Evolutionary conservation across 2,888 invertebrate genomes (phyloP).

Genomic region (Nineta flava): DNA sequence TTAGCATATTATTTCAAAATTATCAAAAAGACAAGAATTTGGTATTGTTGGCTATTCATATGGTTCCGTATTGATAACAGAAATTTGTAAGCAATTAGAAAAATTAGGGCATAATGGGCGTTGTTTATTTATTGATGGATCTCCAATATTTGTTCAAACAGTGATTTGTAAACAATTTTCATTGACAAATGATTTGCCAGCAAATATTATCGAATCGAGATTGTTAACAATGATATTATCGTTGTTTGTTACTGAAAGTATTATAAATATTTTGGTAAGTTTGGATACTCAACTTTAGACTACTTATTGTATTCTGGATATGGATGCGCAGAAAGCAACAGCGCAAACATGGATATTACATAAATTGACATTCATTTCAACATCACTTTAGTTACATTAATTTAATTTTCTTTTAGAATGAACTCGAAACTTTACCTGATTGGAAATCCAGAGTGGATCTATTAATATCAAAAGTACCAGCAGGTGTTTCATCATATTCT

Average conservation of each 20-base stretch:
- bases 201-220: not conserved
- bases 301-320: no score
- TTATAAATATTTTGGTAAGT: no score
- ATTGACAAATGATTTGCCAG: not conserved
- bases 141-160: slow-evolving; percentile 45
- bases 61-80: slow-evolving; percentile 61
- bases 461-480: slow-evolving; percentile 28
- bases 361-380: no score
- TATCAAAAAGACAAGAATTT: not conserved
- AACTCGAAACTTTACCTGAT: slow-evolving; percentile 34
- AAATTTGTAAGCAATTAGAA: slow-evolving; percentile 58
- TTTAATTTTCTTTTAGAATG: slow-evolving; percentile 22
- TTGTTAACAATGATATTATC: not conserved
- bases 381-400: no score
- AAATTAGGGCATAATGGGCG: slow-evolving; percentile 42
- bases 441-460: slow-evolving; percentile 39
- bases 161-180: slow-evolving; percentile 19
- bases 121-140: slow-evolving; percentile 64
- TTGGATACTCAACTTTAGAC: no score
- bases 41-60: slow-evolving; percentile 75
- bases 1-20: not conserved
- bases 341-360: no score
- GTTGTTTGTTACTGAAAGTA: not conserved
- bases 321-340: no score
- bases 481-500: not conserved